Evolutionary conservation across 2,888 invertebrate species (phyloP).

Genomic region (Brenthis daphne): DNA sequence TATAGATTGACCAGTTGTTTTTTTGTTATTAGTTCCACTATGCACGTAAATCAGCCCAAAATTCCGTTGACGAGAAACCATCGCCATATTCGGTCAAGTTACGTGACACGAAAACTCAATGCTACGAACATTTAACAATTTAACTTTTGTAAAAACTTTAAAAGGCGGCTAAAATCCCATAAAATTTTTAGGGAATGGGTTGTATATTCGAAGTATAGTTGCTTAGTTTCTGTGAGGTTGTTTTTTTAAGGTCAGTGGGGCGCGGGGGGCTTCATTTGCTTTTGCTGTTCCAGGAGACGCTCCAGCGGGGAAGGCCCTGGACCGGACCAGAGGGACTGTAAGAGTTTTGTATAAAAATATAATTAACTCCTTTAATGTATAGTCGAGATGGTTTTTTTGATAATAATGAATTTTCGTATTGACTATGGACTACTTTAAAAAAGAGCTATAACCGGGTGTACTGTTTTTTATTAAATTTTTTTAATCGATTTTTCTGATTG

Average conservation of each 20-base stretch:
- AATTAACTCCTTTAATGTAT: not conserved
- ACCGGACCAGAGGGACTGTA: constrained; percentile 88
- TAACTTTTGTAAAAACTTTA: not conserved
- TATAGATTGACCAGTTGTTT: too few relatives aligned
- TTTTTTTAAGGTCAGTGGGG: constrained; percentile 54
- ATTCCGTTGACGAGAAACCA: not conserved
- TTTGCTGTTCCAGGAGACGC: constrained; percentile 90
- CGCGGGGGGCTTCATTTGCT: constrained; percentile 78
- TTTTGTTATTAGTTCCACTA: too few relatives aligned
- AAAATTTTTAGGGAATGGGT: not conserved
- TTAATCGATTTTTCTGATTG: too few relatives aligned
- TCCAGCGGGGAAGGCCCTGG: constrained; percentile 91
- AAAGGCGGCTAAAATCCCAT: constrained; percentile 8
- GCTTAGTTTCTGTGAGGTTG: not conserved
- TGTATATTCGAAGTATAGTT: not conserved
- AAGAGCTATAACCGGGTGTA: too few relatives aligned
- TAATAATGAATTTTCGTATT: too few relatives aligned
- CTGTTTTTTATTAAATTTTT: too few relatives aligned
- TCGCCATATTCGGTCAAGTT: constrained; percentile 3
- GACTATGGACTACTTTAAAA: too few relatives aligned
- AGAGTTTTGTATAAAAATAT: constrained; percentile 8
- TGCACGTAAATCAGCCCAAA: too few relatives aligned
- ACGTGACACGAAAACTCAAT: not conserved
- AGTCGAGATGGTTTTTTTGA: too few relatives aligned
- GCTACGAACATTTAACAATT: not conserved